These are phyloP conservation scores for Dreissena polymorpha DNA, from an alignment of 1,140 invertebrate species.

Conservation along the genomic window DNA sequence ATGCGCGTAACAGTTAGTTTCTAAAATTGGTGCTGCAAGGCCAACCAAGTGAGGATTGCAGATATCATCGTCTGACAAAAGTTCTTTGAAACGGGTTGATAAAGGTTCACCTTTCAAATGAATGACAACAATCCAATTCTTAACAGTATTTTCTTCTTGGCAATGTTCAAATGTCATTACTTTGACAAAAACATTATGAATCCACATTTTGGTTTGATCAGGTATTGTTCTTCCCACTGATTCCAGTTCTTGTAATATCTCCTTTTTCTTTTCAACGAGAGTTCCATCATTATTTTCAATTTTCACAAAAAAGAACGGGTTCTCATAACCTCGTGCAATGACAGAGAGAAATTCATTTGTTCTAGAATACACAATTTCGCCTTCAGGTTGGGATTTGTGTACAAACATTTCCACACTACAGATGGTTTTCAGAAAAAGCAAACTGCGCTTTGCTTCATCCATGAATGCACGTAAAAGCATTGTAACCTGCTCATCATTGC, in stretches of 20 bases:
- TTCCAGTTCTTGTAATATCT: neutral
- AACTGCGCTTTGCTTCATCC: slow-evolving; percentile 26
- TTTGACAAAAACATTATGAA: neutral
- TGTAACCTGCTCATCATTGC: slow-evolving; percentile 49
- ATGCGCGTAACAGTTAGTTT: neutral
- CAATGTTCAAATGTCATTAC: too few relatives aligned
- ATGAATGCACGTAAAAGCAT: slow-evolving; percentile 45
- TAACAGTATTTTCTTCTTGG: slow-evolving; percentile 15
- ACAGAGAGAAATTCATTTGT: neutral
- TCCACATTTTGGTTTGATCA: neutral
- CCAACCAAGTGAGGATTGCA: slow-evolving; percentile 63
- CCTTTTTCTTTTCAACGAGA: neutral
- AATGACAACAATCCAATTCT: slow-evolving; percentile 21
- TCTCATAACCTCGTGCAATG: neutral
- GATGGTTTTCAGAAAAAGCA: slow-evolving; percentile 48
- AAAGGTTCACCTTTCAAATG: slow-evolving; percentile 37
- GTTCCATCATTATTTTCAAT: slow-evolving; percentile 1
- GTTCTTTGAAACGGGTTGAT: neutral
- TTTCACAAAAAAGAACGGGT: too few relatives aligned
- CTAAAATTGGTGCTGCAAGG: slow-evolving; percentile 49
- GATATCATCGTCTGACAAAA: slow-evolving; percentile 34
- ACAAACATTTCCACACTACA: slow-evolving; percentile 13
- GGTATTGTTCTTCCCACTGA: slow-evolving; percentile 3
- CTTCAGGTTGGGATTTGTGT: neutral
- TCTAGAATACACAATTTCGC: neutral